A percentile compares a stretch with the other conserved stretches of the same genome.
Conservation (phyloP, 2,888 invertebrate genomes). For the Aleiodes alternator region DNA sequence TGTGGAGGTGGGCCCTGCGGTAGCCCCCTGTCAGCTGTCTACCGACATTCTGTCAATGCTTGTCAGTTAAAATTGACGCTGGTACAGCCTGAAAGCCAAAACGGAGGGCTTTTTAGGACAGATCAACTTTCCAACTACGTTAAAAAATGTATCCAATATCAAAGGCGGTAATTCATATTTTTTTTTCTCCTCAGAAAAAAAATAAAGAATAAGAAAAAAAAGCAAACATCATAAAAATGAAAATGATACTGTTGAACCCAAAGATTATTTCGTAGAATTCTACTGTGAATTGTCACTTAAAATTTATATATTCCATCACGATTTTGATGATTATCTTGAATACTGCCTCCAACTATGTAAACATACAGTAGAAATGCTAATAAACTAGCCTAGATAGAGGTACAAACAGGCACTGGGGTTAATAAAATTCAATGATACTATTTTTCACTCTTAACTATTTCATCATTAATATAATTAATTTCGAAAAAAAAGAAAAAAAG, state of each 20-base stretch:
- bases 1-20: conserved; percentile 56
- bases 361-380: too few species aligned
- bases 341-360: neutral
- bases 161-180: conserved; percentile 57
- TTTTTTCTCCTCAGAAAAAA: neutral
- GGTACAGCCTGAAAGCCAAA: conserved; percentile 64
- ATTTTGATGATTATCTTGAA: conserved; percentile 21
- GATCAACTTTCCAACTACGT: conserved; percentile 65
- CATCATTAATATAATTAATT: too few species aligned
- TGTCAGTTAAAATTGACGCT: conserved; percentile 58
- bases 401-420: too few species aligned
- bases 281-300: neutral
- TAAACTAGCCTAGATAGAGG: too few species aligned
- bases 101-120: conserved; percentile 50
- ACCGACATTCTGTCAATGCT: conserved; percentile 67
- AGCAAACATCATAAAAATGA: conserved; percentile 15
- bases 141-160: conserved; percentile 70
- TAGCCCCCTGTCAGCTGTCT: conserved; percentile 65
- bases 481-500: too few species aligned
- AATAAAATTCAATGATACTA: too few species aligned
- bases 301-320: conserved; percentile 5
- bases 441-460: too few species aligned
- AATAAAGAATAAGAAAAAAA: conserved; percentile 3
- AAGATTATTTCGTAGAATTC: conserved; percentile 1
- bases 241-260: conserved; percentile 25